phyloP scores from a whole-genome alignment of 2,113 vertebrate genomes.

The Protobothrops mucrosquamatus region DNA sequence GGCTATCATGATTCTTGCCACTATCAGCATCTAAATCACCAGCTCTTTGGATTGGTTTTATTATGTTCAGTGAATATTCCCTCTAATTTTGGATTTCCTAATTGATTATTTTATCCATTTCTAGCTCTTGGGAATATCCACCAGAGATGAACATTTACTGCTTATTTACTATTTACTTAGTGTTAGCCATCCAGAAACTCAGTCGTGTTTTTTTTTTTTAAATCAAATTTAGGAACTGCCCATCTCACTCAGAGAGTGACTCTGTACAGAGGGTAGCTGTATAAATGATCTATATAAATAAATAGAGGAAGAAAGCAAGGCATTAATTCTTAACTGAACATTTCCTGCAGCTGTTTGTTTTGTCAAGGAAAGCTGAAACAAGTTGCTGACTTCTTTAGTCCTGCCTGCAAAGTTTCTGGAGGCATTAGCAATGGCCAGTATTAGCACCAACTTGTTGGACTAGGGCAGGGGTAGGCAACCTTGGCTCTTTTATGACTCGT shows the following conservation, averaged over 20 bases:
- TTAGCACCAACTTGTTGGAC: background rate
- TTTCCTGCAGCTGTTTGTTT: background rate
- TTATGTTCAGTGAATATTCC: background rate
- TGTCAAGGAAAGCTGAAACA: background rate
- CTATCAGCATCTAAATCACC: background rate
- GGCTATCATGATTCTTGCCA: background rate
- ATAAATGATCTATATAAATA: background rate
- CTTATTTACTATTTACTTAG: background rate
- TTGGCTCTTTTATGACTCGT: too few species aligned
- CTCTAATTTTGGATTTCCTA: background rate
- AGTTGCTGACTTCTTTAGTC: background rate
- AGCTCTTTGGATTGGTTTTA: background rate
- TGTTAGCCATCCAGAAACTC: background rate
- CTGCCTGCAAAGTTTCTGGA: background rate
- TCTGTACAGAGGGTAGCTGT: background rate
- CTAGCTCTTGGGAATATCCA: background rate
- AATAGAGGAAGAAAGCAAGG: background rate
- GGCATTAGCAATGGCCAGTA: background rate
- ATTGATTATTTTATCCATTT: background rate
- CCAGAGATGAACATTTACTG: background rate
- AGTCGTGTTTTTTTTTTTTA: background rate
- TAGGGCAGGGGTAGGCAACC: too few species aligned
- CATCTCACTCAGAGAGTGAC: background rate
- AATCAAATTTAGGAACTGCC: background rate
- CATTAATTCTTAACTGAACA: background rate